phyloP scores from a whole-genome alignment of 2,888 invertebrate genomes.

The Cantharis lateralis region DNA sequence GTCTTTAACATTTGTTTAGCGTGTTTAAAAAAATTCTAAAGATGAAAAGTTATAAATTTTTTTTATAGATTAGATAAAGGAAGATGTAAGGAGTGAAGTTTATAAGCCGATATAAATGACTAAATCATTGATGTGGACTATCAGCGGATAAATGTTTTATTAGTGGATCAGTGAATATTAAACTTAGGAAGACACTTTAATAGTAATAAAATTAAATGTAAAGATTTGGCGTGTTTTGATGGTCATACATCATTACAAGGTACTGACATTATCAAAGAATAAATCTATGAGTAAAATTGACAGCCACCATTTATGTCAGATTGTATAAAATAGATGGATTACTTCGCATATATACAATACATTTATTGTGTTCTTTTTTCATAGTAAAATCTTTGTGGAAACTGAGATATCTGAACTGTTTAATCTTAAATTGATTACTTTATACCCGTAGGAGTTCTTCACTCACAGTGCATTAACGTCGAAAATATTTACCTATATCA shows the following conservation, averaged over 20 bases:
- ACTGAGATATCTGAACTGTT: constrained; percentile 30
- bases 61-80: background rate
- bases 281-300: constrained; percentile 27
- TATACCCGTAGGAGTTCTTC: constrained; percentile 20
- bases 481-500: constrained; percentile 8
- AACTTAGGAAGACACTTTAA: background rate
- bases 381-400: constrained; percentile 24
- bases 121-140: background rate
- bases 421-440: constrained; percentile 29
- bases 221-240: constrained; percentile 1
- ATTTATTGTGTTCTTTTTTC: constrained; percentile 28
- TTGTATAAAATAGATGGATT: constrained; percentile 35
- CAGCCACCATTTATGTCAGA: constrained; percentile 33
- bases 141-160: background rate
- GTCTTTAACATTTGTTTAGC: no score
- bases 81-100: background rate
- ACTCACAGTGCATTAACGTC: constrained; percentile 5
- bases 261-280: constrained; percentile 16
- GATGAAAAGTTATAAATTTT: background rate
- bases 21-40: background rate
- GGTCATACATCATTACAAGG: constrained; percentile 22
- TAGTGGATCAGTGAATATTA: constrained; percentile 1
- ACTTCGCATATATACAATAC: constrained; percentile 25
- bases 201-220: constrained; percentile 8
- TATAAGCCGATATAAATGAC: background rate